Evolutionary conservation across 2,113 vertebrate species (phyloP).

Genomic region (Gymnocephalus cernua): DNA sequence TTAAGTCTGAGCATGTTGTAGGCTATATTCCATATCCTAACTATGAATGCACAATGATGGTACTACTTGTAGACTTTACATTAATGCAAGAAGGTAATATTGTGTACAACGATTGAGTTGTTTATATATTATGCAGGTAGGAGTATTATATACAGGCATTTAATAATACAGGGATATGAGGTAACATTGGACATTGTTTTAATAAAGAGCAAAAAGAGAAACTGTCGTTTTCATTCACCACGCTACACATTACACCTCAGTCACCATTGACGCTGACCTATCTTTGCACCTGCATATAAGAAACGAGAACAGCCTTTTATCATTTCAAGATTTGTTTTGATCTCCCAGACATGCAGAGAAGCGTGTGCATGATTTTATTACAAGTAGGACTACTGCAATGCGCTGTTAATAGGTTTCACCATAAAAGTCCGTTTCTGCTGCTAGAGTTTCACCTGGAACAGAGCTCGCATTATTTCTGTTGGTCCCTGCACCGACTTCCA

Average conservation of each 20-base stretch:
- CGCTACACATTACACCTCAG: neutral
- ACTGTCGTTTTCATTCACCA: neutral
- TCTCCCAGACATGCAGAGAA: too few relatives aligned
- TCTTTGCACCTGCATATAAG: neutral
- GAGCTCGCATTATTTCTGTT: too few relatives aligned
- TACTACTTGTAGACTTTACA: neutral
- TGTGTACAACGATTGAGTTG: too few relatives aligned
- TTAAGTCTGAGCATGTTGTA: neutral
- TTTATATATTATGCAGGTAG: neutral
- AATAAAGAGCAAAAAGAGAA: neutral
- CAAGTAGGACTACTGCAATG: too few relatives aligned
- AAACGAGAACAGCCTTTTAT: neutral
- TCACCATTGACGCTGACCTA: neutral
- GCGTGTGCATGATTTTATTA: too few relatives aligned
- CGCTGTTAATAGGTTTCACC: too few relatives aligned
- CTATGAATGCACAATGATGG: neutral
- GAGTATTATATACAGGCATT: neutral
- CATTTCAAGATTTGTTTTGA: too few relatives aligned
- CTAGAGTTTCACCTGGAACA: too few relatives aligned
- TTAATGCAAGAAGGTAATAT: neutral
- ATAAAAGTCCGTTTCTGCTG: too few relatives aligned
- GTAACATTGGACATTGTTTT: neutral
- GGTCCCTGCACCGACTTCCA: too few relatives aligned
- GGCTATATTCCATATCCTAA: neutral
- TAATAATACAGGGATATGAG: neutral